Base-by-base conservation (phyloP, 2,888 invertebrate species). In the Danaus chrysippus region DNA sequence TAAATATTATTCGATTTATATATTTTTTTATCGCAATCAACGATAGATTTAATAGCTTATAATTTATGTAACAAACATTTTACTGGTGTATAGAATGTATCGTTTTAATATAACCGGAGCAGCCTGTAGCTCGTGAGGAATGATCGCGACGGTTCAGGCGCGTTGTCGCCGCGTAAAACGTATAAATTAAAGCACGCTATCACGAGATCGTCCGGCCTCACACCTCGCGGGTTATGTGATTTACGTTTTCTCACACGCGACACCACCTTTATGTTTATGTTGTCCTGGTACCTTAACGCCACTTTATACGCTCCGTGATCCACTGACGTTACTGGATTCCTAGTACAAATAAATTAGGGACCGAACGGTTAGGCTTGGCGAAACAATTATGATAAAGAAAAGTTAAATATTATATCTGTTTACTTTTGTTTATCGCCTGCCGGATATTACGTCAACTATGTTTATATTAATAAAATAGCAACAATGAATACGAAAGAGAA, bases 201-300 rank as follows among this genome's bases (percentile, higher is more conserved):
- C 91, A 80, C 80, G 72, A 75, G 83, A 91, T 90, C 89, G 86
- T 76, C 72, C 82, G 86, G 87, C 89, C 89, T 91, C 90, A 90
- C 91, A 91, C 91, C 90, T 91, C 87, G 90, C 78, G 68, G 76
- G 88, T 88, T 85, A 88, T 87, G 86, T 84, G 87, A 87, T 87
- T 86, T 86, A 87, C 82, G 76, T 72, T 76, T 82, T 83, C 84
- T 82, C 85, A 84, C 83, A 81, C 76, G 77, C 76, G 70, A 74
- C 74, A 73, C 70, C 64, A 62, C 70, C 71, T 69, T 66, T 66
- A 41, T 71, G 76, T 72, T 73, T 77, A 80, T 87, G 83, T 72
- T 73, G 68, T 76, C 84, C 84, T 86, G 81, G 86, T 86, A 59
- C 54, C 15, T 58, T 19, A 57, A 62, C 57, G 49, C 49, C 49